Evolutionary conservation across 1,140 invertebrate species (phyloP).

Genomic region (Cyrtorhinus lividipennis): DNA sequence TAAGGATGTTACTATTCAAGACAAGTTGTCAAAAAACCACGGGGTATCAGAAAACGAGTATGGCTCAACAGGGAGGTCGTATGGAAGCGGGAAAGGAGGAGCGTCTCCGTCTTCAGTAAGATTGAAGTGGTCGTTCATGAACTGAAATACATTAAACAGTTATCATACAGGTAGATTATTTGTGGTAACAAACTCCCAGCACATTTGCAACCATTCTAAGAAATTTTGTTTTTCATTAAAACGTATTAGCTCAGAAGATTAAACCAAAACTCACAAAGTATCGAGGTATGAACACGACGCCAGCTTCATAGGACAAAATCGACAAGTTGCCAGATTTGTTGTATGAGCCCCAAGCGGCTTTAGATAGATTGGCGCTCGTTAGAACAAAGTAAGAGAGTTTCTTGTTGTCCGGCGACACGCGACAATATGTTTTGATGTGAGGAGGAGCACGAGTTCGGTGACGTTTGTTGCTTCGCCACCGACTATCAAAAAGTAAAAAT

Average conservation of each 20-base stretch:
- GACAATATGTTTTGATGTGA: conserved; percentile 82
- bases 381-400: conserved; percentile 66
- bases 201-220: not conserved
- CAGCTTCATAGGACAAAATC: conserved; percentile 68
- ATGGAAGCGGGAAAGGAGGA: conserved; percentile 54
- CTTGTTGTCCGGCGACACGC: conserved; percentile 49
- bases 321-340: conserved; percentile 52
- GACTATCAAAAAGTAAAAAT: conserved; percentile 37
- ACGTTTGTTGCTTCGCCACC: conserved; percentile 61
- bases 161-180: not conserved
- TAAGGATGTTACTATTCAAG: not conserved
- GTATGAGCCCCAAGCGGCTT: conserved; percentile 80
- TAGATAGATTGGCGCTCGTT: conserved; percentile 87
- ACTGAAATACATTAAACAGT: conserved; percentile 29
- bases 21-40: conserved; percentile 23
- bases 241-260: not conserved
- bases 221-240: not conserved
- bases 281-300: conserved; percentile 75
- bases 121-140: conserved; percentile 30
- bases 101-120: conserved; percentile 30
- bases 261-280: conserved; percentile 49
- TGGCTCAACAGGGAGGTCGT: conserved; percentile 54
- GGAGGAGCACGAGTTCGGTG: conserved; percentile 67
- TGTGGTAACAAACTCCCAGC: not conserved
- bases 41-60: conserved; percentile 43